Conservation (phyloP, 2,888 invertebrate species). For the Mellilla xanthometata region DNA sequence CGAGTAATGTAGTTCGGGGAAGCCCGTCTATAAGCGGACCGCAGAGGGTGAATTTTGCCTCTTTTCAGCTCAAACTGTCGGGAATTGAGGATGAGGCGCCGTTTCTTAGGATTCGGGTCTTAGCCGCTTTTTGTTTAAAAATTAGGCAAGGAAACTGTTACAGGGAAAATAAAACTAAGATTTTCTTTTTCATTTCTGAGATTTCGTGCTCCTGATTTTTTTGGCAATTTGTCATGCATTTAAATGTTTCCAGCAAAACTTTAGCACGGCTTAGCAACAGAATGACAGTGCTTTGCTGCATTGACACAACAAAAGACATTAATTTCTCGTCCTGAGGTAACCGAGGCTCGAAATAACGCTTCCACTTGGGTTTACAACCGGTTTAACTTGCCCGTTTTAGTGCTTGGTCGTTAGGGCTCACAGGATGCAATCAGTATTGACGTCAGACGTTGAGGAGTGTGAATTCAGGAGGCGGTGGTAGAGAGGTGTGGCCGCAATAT, state of each 20-base stretch:
- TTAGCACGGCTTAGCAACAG: neutral
- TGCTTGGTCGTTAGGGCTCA: conserved; percentile 26
- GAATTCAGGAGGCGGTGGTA: conserved; percentile 1
- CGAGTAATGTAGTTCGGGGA: conserved; percentile 68
- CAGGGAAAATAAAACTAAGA: neutral
- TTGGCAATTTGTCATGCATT: neutral
- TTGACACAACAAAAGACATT: conserved; percentile 8
- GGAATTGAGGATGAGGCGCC: conserved; percentile 26
- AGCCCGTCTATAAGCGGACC: conserved; percentile 61
- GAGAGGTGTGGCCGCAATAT: conserved; percentile 12
- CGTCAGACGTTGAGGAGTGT: conserved; percentile 28
- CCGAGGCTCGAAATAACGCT: conserved; percentile 24
- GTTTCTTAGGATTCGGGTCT: conserved; percentile 19
- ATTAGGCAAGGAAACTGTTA: conserved; percentile 1
- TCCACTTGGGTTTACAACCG: conserved; percentile 33
- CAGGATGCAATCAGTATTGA: conserved; percentile 35
- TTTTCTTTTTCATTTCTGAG: neutral
- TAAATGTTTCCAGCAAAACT: neutral
- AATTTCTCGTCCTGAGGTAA: conserved; percentile 20
- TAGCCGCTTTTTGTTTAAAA: neutral
- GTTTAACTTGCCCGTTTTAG: conserved; percentile 30
- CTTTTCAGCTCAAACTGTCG: conserved; percentile 37
- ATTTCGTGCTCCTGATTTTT: too few species aligned
- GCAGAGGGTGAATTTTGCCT: conserved; percentile 40
- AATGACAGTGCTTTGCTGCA: neutral